These are phyloP conservation scores for Seriola rivoliana DNA, from an alignment of 2,113 vertebrate species.

Conservation along the genomic window DNA sequence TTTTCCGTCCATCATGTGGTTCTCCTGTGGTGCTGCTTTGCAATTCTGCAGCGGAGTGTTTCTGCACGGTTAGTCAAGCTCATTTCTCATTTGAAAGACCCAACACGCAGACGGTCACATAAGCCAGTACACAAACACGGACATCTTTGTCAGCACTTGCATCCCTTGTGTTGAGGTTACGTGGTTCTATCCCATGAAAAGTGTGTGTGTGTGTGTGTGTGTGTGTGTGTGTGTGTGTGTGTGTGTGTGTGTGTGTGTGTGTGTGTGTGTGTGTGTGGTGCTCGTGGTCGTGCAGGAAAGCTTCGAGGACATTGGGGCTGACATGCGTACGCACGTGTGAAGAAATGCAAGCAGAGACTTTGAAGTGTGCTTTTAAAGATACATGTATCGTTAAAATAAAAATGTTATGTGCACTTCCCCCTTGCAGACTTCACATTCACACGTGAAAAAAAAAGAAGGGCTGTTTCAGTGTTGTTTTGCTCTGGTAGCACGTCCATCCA, in stretches of 20 bases:
- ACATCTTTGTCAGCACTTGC: background rate
- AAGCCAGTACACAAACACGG: constrained; percentile 22
- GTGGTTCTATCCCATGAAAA: background rate
- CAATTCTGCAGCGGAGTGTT: constrained; percentile 25
- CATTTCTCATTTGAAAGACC: constrained; percentile 28
- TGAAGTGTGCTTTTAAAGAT: constrained; percentile 8
- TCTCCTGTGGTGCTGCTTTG: constrained; percentile 14
- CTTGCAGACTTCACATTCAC: constrained; percentile 3
- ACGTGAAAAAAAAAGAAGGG: background rate
- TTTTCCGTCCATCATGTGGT: background rate
- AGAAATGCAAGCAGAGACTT: constrained; percentile 32
- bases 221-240: background rate
- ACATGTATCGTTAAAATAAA: constrained; percentile 6
- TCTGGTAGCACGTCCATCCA: constrained; percentile 37
- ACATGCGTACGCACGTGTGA: background rate
- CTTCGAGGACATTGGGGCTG: constrained; percentile 5
- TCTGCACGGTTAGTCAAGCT: constrained; percentile 14
- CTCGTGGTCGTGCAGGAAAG: constrained; percentile 8
- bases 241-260: too few species aligned
- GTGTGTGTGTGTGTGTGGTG: background rate
- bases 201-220: background rate
- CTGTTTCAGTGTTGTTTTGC: background rate
- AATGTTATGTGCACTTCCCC: constrained; percentile 7
- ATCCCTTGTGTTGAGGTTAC: background rate
- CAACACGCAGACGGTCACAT: constrained; percentile 12